Conservation (phyloP, 2,797 vertebrate genomes). For the Parotocinclus haroldoi region DNA sequence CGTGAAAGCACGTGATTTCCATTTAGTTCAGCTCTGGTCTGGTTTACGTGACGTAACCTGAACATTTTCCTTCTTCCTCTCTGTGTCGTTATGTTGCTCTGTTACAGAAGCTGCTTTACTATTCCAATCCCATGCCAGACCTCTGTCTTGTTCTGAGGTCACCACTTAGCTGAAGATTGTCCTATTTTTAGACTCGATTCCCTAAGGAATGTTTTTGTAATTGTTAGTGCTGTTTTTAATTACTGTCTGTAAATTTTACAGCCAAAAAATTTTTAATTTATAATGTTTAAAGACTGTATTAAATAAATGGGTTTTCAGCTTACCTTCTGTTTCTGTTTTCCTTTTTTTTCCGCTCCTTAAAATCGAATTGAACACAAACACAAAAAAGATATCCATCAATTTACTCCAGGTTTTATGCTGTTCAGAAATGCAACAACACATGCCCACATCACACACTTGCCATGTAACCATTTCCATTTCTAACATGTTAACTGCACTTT, state of each 20-base stretch:
- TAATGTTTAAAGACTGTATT: constrained; percentile 78
- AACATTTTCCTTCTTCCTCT: constrained; percentile 58
- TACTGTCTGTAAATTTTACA: constrained; percentile 79
- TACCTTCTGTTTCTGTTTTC: constrained; percentile 77
- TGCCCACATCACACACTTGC: too few species aligned
- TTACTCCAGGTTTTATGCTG: too few species aligned
- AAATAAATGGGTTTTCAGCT: constrained; percentile 83
- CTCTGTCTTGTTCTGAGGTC: constrained; percentile 69
- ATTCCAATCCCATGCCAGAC: constrained; percentile 78
- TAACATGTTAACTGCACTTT: too few species aligned
- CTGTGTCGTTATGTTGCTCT: constrained; percentile 70
- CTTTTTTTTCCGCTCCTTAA: too few species aligned
- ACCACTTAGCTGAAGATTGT: constrained; percentile 31
- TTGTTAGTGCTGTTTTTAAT: constrained; percentile 56
- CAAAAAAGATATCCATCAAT: too few species aligned
- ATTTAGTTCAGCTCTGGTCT: neutral
- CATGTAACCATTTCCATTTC: too few species aligned
- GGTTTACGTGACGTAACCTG: constrained; percentile 41
- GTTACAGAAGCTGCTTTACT: constrained; percentile 82
- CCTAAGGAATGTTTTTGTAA: neutral
- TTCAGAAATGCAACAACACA: too few species aligned
- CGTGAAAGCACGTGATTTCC: constrained; percentile 21
- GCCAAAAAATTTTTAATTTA: constrained; percentile 76
- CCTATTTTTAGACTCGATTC: constrained; percentile 32
- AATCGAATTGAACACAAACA: too few species aligned